Evolutionary conservation across 2,113 vertebrate species (phyloP), one percentile per base, ranked within the genome.

Genomic region (Dromiciops gliroides): DNA sequence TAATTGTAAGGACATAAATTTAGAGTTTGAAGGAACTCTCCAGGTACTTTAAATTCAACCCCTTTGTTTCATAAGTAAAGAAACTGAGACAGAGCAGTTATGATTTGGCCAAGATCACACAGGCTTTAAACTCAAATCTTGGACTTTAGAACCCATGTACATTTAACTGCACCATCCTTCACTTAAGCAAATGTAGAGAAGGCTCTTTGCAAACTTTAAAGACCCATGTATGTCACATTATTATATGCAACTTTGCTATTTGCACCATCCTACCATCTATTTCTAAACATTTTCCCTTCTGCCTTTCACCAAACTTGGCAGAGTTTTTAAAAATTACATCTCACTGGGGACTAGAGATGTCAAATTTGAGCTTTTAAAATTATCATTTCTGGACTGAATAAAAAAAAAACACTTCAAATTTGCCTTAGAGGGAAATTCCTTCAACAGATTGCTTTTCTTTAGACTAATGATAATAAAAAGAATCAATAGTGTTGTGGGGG

Each of bases 271-370:
- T 93, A 44, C 89, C 90, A 48, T n/a, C 11, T 48, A 48, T 94
- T 96, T 95, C 88, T 94, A 93, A 95, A 89, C 60, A 92, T 90
- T 95, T 26, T 92, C 83, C 92, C 49, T 22, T 28, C 51, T 95
- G 50, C 51, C 90, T 88, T n/a, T 44, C 91, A 50, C 94, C 95
- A 89, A 91, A 60, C 26, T 95, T 92, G 47, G 51, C 52, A 5
- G 83, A 53, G 92, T 83, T 92, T n/a, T n/a, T n/a, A n/a, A 89
- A 95, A 95, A 93, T 8, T 52, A 44, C 89, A 91, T 51, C 56
- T 88, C 48, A 88, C 48, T 51, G 25, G 1, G 6, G 88, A 93
- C 22, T 11, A 3, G 60, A 93, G 50, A n/a, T 94, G 10, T 83
- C 48, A 91, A 92, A 16, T 53, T 7, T 90, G 14, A 96, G 23